phyloP scores from a whole-genome alignment of 2,888 invertebrate genomes.

The Drosophila recens region DNA sequence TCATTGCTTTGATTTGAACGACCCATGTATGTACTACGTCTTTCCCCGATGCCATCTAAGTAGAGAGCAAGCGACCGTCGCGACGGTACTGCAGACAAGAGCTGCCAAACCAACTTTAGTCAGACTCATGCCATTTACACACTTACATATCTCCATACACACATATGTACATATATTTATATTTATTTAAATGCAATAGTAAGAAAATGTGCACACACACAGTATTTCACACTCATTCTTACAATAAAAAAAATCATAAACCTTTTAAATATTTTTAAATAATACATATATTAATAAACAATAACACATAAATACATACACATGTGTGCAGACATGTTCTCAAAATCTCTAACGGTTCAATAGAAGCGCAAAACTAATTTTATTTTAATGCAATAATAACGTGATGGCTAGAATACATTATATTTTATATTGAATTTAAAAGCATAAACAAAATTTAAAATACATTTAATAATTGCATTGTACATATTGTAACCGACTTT shows the following conservation, averaged over 20 bases:
- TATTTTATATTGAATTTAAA: no score
- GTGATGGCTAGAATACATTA: no score
- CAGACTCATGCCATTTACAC: slow-evolving; percentile 50
- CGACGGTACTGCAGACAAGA: slow-evolving; percentile 72
- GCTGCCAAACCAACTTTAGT: slow-evolving; percentile 58
- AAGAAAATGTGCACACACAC: slow-evolving; percentile 43
- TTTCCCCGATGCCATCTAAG: slow-evolving; percentile 5
- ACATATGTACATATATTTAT: slow-evolving; percentile 3
- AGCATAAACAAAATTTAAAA: no score
- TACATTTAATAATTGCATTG: no score
- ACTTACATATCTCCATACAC: slow-evolving; percentile 7
- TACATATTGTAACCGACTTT: no score
- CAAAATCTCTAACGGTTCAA: no score
- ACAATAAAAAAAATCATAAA: neutral
- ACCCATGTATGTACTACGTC: slow-evolving; percentile 38
- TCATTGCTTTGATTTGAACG: slow-evolving; percentile 81
- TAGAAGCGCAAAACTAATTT: no score
- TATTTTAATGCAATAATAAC: no score
- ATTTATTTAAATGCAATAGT: slow-evolving; percentile 14
- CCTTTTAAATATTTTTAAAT: no score
- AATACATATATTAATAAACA: no score
- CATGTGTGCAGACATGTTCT: no score
- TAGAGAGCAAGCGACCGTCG: slow-evolving; percentile 63
- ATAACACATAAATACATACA: no score
- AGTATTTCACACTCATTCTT: slow-evolving; percentile 24